Base-by-base conservation (phyloP, 2,797 vertebrate genomes). In the Esox masquinongy region DNA sequence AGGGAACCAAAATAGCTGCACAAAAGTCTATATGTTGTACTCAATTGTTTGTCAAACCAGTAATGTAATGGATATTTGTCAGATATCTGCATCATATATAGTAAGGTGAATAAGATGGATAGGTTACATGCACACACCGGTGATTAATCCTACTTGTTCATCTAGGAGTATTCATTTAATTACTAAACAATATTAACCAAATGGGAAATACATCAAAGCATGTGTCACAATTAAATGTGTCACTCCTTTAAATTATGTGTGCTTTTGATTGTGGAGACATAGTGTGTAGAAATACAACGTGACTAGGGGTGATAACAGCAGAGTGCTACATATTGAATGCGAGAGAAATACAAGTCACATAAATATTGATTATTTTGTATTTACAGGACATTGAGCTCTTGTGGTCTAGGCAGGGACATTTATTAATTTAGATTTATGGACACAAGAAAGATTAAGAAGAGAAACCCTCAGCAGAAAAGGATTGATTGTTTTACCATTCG, bases 351-450 rank as follows among this genome's bases (percentile, higher is more conserved):
- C 69, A 74, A 73, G 69, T 72, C 76, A 53, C 72, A 84, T 83
- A 84, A 84, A 86, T 81, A 86, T 84, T 74, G 83, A 86, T 79
- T 74, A 43, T 61, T 36, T 43, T 70, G 59, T 68, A 70, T 72
- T 73, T 67, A 76, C 75, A 79, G 82, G 67, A 74, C 73, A 43
- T 68, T 71, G 72, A 59, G 31, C 56, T 78, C 77, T 77, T 24
- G 22, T 70, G 64, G 68, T 70, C 36, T 12, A 73, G 47, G 68
- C 50, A 74, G 64, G 69, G 61, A 73, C 63, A 84, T 82, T 77
- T 78, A 76, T 74, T 47, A 73, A 76, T 74, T 36, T 72, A 84
- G 79, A 86, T 71, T 59, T 78, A 86, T 76, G 75, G 31, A 29
- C 63, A 26, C 67, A 73, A 68, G 73, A 79, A 70, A 80, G 59